These are phyloP conservation scores for Agriopis leucophaearia DNA, from an alignment of 2,888 invertebrate species.

Conservation along the genomic window DNA sequence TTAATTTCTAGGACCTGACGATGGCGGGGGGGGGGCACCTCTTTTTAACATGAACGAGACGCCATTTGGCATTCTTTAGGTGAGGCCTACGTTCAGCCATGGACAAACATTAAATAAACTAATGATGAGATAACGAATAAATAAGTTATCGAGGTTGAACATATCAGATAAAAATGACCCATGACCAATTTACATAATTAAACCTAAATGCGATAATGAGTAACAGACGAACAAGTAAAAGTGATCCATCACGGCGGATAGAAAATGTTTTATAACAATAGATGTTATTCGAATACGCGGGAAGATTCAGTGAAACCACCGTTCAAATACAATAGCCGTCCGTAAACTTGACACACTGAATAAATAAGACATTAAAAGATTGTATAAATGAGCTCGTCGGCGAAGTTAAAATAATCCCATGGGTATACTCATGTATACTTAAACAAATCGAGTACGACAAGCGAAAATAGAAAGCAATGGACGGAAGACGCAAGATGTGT, in stretches of 20 bases:
- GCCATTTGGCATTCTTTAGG: no score
- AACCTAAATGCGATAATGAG: conserved; percentile 39
- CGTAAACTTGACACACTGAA: conserved; percentile 65
- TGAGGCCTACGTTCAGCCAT: no score
- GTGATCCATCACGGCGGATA: conserved; percentile 40
- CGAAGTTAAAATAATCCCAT: conserved; percentile 54
- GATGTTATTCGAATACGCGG: conserved; percentile 44
- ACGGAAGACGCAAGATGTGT: conserved; percentile 79
- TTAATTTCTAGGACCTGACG: conserved; percentile 21
- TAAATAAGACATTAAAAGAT: conserved; percentile 43
- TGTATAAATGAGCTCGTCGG: conserved; percentile 40
- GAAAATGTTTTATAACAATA: conserved; percentile 47
- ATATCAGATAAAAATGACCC: conserved; percentile 26
- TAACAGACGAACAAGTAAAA: conserved; percentile 42
- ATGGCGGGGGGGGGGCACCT: no score
- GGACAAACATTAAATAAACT: no score
- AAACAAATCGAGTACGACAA: conserved; percentile 71
- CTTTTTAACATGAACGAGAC: no score
- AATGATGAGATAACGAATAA: conserved; percentile 3
- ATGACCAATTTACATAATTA: conserved; percentile 41
- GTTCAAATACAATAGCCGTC: conserved; percentile 56
- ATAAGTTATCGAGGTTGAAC: conserved; percentile 29
- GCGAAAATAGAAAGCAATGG: conserved; percentile 85
- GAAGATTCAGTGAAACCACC: conserved; percentile 57
- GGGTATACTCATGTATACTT: conserved; percentile 59